A percentile compares a stretch with the other conserved stretches of the same genome.
Conservation (phyloP, 2,797 vertebrate species). For the Eurystomus glaucurus region DNA sequence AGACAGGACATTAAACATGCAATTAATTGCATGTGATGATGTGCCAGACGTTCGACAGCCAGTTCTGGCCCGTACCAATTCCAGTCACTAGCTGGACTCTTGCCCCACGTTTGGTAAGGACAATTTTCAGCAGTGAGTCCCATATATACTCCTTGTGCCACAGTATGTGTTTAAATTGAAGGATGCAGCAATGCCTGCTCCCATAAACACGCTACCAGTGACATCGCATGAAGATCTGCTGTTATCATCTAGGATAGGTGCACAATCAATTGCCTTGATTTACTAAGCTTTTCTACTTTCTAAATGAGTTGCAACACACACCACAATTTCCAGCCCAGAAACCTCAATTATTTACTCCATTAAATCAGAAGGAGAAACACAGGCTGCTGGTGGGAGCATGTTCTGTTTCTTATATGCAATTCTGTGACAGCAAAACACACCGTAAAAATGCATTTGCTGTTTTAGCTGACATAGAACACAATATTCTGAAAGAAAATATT, state of each 20-base stretch:
- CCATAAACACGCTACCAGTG: background rate
- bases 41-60: background rate
- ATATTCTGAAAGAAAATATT: slow-evolving; percentile 34
- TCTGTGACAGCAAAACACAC: slow-evolving; percentile 53
- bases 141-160: background rate
- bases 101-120: rapidly evolving
- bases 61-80: background rate
- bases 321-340: background rate
- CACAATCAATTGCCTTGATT: slow-evolving; percentile 54
- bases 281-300: slow-evolving; percentile 24
- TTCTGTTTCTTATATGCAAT: slow-evolving; percentile 24
- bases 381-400: background rate
- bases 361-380: slow-evolving; percentile 38
- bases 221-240: background rate
- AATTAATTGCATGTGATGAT: background rate
- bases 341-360: slow-evolving; percentile 36
- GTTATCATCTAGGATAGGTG: slow-evolving; percentile 12
- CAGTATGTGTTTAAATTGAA: rapidly evolving
- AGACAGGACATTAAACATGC: background rate
- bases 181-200: background rate
- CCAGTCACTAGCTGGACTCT: background rate
- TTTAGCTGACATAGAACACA: slow-evolving; percentile 48
- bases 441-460: slow-evolving; percentile 49
- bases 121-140: background rate
- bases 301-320: background rate